A percentile compares a stretch with the other conserved stretches of the same genome.
Evolutionary conservation across 1,140 invertebrate species (phyloP).

Genomic region (Drosophila baimaii): DNA sequence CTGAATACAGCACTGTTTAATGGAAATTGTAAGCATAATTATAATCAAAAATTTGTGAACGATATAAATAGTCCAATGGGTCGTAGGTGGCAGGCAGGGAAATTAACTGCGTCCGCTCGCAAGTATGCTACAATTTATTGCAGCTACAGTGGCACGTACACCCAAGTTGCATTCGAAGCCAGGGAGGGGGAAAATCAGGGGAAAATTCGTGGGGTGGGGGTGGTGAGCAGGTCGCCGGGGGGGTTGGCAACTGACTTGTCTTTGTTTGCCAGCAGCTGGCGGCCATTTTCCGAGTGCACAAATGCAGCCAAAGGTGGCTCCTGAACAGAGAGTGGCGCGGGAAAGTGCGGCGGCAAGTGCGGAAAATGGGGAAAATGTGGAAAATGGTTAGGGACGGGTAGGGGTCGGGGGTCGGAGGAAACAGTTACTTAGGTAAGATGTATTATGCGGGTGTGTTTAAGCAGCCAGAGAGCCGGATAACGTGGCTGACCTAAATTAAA

Average conservation of each 20-base stretch:
- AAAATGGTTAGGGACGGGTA: conserved; percentile 4
- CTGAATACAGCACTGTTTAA: conserved; percentile 7
- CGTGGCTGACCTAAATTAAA: conserved; percentile 51
- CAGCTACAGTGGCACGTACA: conserved; percentile 62
- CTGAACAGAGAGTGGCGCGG: background rate
- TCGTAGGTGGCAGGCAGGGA: conserved; percentile 48
- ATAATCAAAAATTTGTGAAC: conserved; percentile 43
- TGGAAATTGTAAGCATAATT: conserved; percentile 52
- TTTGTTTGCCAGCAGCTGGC: conserved; percentile 51
- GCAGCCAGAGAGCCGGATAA: conserved; percentile 50
- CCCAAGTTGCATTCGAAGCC: conserved; percentile 32
- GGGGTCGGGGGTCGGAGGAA: conserved; percentile 6
- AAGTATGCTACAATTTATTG: conserved; percentile 71
- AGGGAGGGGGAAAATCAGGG: conserved; percentile 1
- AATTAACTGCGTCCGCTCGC: conserved; percentile 56
- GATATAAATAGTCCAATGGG: conserved; percentile 52
- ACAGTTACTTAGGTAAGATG: conserved; percentile 51
- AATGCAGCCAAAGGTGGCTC: conserved; percentile 34
- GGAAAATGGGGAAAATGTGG: conserved; percentile 16
- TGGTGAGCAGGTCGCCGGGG: background rate
- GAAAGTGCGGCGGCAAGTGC: conserved; percentile 20
- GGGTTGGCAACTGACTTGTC: conserved; percentile 35
- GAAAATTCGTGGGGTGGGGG: background rate
- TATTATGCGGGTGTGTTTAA: conserved; percentile 55
- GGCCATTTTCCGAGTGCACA: conserved; percentile 48